phyloP scores from a whole-genome alignment of 2,888 invertebrate genomes.

The Pseudococcus jackbeardsleyi region DNA sequence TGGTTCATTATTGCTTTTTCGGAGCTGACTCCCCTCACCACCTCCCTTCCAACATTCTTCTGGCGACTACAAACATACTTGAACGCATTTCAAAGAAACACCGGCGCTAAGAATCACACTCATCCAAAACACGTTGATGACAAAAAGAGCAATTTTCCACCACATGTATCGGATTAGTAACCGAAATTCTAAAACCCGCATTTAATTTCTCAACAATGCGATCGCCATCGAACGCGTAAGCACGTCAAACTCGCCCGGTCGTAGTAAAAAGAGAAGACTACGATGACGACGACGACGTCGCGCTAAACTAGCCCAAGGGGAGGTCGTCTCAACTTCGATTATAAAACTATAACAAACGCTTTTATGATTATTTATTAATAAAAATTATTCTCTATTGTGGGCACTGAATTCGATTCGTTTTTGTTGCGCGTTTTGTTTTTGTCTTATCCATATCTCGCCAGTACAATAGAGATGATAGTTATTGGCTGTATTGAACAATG shows the following conservation, averaged over 20 bases:
- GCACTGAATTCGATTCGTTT: slow-evolving; percentile 63
- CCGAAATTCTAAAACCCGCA: neutral
- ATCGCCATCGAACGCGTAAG: slow-evolving; percentile 4
- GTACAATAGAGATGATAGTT: slow-evolving; percentile 59
- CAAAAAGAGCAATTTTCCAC: neutral
- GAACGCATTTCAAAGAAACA: neutral
- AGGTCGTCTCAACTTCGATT: slow-evolving; percentile 63
- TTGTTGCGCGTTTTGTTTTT: slow-evolving; percentile 52
- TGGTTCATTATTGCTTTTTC: too few relatives aligned
- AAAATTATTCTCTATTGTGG: slow-evolving; percentile 62
- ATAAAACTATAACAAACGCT: slow-evolving; percentile 64
- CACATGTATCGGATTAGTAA: neutral
- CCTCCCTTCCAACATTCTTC: too few relatives aligned
- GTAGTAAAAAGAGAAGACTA: neutral
- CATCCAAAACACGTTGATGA: neutral
- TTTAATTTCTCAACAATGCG: neutral
- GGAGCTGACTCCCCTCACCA: too few relatives aligned
- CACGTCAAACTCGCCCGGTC: neutral
- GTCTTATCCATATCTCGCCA: slow-evolving; percentile 54
- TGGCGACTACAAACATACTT: neutral
- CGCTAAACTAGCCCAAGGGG: slow-evolving; percentile 56
- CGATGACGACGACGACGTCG: neutral
- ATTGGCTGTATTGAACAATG: slow-evolving; percentile 61
- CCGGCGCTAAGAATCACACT: neutral
- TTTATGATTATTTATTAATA: slow-evolving; percentile 64